Conservation (phyloP, 1,140 invertebrate genomes). For the Saccostrea glomerata region DNA sequence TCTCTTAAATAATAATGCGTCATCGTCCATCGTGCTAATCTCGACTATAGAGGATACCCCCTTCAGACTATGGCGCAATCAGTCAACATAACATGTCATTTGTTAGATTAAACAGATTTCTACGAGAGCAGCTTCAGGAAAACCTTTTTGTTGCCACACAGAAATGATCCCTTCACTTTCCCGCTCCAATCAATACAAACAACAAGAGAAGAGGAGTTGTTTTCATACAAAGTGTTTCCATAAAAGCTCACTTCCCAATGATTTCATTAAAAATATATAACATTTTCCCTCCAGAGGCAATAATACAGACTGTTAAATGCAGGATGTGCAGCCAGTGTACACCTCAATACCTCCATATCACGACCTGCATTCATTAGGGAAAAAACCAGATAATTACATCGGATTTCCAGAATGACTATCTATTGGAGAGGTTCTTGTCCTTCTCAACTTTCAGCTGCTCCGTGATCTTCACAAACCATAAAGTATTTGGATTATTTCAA, state of each 20-base stretch:
- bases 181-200: neutral
- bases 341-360: neutral
- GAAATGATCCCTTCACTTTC: neutral
- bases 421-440: neutral
- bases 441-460: neutral
- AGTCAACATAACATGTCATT: constrained; percentile 7
- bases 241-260: neutral
- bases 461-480: neutral
- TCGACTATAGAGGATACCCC: neutral
- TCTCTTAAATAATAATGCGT: constrained; percentile 49
- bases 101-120: neutral
- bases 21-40: constrained; percentile 49
- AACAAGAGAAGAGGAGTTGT: neutral
- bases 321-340: neutral
- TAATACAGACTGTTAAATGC: neutral
- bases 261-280: constrained; percentile 6
- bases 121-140: neutral
- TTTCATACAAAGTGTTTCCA: neutral
- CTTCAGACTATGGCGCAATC: neutral
- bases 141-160: neutral
- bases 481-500: neutral
- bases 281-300: neutral
- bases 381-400: neutral
- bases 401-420: neutral
- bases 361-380: neutral